Base-by-base conservation (phyloP, 2,888 invertebrate genomes). In the Sesia bembeciformis region DNA sequence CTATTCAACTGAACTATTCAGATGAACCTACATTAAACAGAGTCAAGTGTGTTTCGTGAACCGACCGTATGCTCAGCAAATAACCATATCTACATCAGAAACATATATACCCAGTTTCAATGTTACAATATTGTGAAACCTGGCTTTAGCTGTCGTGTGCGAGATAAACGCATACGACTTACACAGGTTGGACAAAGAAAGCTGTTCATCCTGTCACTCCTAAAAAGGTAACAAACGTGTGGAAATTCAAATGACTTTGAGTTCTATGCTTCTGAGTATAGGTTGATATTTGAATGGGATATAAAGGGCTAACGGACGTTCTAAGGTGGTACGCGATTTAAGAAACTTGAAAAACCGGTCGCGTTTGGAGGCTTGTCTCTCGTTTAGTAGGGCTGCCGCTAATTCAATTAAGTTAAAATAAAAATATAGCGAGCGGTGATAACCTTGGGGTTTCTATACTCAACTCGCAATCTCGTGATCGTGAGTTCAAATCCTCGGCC, bases 281-380 rank as follows among this genome's bases (percentile, higher is more conserved):
- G 55, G 67, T 61, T 50, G 43, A 43, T 3, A 57, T 61, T 74
- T 4, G 39, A 4, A 46, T 64, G 55, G 3, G 0, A 4, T 4
- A 3, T 7, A 39, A 3, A 5, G 40, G 5, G 41, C 40, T 5
- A 54, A 66, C 63, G 1, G 61, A 23, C 59, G 56, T 59, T 55
- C n/a, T 43, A 58, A 57, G 58, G 52, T 61, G 46, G 56, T 69
- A 64, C 57, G 64, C 58, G 60, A 58, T 4, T 8, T 66, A 65
- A 65, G 66, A 64, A 78, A 81, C 78, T 76, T 54, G 77, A 66
- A 65, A 59, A 76, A 82, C 84, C 74, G 77, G 83, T 81, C 67
- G 62, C 58, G 64, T 66, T 69, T 66, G 79, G 80, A 83, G 83
- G 81, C 81, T 79, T 75, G 82, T 65, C 76, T 69, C 72, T 68